A percentile compares a stretch with the other conserved stretches of the same genome.
These are phyloP conservation scores for Thymelicus sylvestris DNA, from an alignment of 2,888 invertebrate genomes.

Conservation along the genomic window DNA sequence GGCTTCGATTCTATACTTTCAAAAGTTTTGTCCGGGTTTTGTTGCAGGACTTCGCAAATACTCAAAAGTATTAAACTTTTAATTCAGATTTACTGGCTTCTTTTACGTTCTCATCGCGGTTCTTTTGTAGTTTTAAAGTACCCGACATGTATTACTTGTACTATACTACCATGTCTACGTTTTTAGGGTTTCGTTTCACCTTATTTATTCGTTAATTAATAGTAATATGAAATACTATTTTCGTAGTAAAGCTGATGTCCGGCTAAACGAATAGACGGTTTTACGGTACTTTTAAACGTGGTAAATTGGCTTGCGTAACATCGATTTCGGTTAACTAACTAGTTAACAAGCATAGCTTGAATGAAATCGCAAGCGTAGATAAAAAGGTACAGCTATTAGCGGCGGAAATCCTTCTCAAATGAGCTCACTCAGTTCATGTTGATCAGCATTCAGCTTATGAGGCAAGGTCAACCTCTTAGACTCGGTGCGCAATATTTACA, in stretches of 20 bases:
- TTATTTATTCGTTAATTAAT: not conserved
- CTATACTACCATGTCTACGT: not conserved
- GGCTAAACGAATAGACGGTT: too few species aligned
- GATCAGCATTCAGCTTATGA: constrained; percentile 15
- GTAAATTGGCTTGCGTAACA: not conserved
- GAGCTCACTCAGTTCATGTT: constrained; percentile 32
- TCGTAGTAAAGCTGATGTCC: too few species aligned
- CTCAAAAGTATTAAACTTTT: constrained; percentile 55
- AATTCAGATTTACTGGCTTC: constrained; percentile 48
- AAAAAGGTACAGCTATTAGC: constrained; percentile 20
- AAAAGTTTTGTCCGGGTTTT: constrained; percentile 65
- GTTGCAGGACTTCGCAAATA: constrained; percentile 68
- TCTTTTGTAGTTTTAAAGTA: constrained; percentile 27
- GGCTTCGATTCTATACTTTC: constrained; percentile 76
- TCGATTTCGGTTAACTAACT: not conserved
- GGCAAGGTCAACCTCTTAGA: constrained; percentile 40
- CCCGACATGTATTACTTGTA: constrained; percentile 17
- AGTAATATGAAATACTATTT: too few species aligned
- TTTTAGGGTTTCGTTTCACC: not conserved
- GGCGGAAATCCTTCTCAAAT: constrained; percentile 42
- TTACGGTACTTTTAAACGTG: not conserved
- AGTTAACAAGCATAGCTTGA: not conserved
- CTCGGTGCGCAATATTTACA: constrained; percentile 11
- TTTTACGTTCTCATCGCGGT: constrained; percentile 28
- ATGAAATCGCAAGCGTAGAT: constrained; percentile 11